Percentiles rank a stretch among this genome's conserved stretches.
Evolutionary conservation across 2,113 vertebrate species (phyloP).

Genomic region (Nestor notabilis): DNA sequence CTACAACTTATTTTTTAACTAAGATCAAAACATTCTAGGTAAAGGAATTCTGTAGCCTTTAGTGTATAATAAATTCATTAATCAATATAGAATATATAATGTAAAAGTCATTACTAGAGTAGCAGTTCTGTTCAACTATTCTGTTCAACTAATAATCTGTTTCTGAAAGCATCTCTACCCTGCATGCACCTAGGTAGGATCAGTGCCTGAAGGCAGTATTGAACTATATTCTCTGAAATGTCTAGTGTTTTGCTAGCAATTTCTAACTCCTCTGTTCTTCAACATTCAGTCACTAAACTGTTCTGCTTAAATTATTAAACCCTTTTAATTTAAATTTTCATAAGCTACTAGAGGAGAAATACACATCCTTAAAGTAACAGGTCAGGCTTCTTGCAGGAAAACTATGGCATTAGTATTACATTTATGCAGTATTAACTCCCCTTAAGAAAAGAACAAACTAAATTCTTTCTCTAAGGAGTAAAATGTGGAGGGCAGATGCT

Average conservation of each 20-base stretch:
- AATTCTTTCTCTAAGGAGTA: conserved; percentile 62
- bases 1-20: not conserved
- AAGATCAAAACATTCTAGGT: not conserved
- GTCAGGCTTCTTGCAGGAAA: conserved; percentile 46
- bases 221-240: conserved; percentile 16
- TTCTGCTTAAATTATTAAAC: conserved; percentile 73
- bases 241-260: conserved; percentile 11
- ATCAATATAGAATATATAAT: not conserved
- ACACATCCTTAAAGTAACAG: conserved; percentile 41
- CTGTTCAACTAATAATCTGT: not conserved
- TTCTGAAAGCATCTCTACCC: conserved; percentile 11
- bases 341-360: conserved; percentile 64
- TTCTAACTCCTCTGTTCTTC: conserved; percentile 28
- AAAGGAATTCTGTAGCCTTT: not conserved
- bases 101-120: not conserved
- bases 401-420: not conserved
- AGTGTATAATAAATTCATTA: not conserved
- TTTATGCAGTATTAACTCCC: conserved; percentile 43
- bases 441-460: conserved; percentile 60
- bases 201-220: conserved; percentile 25
- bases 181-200: not conserved
- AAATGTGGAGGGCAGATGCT: conserved; percentile 76
- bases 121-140: not conserved
- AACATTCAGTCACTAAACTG: conserved; percentile 29
- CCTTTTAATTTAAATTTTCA: conserved; percentile 75